A percentile compares a stretch with the other conserved stretches of the same genome.
Evolutionary conservation across 1,140 invertebrate species (phyloP).

Genomic region (Zaprionus kolodkinae): DNA sequence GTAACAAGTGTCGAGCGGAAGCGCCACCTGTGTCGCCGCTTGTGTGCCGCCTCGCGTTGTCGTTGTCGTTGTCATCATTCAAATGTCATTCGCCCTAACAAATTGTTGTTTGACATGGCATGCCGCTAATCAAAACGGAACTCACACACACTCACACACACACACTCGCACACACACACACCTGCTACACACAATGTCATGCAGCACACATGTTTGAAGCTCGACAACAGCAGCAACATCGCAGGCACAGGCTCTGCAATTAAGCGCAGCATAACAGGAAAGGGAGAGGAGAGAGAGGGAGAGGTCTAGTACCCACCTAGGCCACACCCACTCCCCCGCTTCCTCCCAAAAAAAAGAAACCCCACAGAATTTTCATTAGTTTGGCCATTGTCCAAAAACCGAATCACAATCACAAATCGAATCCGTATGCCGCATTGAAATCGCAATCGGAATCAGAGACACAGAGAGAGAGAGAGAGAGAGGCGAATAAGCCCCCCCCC

Average conservation of each 20-base stretch:
- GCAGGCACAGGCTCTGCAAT: slow-evolving; percentile 44
- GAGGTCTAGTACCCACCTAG: background rate
- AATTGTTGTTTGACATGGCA: slow-evolving; percentile 81
- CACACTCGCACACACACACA: slow-evolving; percentile 2
- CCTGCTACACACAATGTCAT: slow-evolving; percentile 4
- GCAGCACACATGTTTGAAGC: slow-evolving; percentile 35
- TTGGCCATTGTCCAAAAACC: slow-evolving; percentile 56
- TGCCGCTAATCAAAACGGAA: slow-evolving; percentile 76
- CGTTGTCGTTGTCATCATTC: slow-evolving; percentile 71
- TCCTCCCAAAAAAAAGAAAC: slow-evolving; percentile 20
- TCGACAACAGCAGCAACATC: slow-evolving; percentile 31
- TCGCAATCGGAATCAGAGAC: slow-evolving; percentile 7
- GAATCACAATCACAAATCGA: slow-evolving; percentile 17
- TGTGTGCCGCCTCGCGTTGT: slow-evolving; percentile 13
- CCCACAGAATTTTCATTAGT: slow-evolving; percentile 63
- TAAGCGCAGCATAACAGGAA: slow-evolving; percentile 32
- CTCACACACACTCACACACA: slow-evolving; percentile 44
- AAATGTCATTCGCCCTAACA: slow-evolving; percentile 69
- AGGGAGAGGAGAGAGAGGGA: background rate
- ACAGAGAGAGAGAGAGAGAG: no score
- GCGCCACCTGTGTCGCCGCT: slow-evolving; percentile 62
- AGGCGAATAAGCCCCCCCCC: no score
- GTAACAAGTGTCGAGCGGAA: slow-evolving; percentile 64
- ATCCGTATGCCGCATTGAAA: slow-evolving; percentile 40
- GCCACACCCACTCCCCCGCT: slow-evolving; percentile 25